Conservation (phyloP, 2,797 vertebrate species). For the Sciurus vulgaris region DNA sequence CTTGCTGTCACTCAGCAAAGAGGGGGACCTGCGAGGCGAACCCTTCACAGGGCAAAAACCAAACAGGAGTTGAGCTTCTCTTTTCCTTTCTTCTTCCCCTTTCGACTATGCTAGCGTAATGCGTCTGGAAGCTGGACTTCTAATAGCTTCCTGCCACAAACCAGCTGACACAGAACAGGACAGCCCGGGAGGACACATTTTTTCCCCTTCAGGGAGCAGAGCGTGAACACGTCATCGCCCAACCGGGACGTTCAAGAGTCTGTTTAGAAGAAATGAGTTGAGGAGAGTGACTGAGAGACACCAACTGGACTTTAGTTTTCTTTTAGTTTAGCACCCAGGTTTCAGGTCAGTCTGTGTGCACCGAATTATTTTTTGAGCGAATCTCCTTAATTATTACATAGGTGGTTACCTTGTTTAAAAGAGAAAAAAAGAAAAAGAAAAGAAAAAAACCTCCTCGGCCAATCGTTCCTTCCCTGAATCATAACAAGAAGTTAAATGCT, state of each 20-base stretch:
- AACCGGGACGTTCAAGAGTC: slow-evolving; percentile 87
- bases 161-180: slow-evolving; percentile 87
- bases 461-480: slow-evolving; percentile 90
- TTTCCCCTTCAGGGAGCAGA: slow-evolving; percentile 87
- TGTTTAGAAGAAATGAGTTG: slow-evolving; percentile 87
- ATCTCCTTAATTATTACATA: slow-evolving; percentile 64
- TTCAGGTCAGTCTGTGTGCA: slow-evolving; percentile 88
- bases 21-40: slow-evolving; percentile 87
- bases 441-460: slow-evolving; percentile 83
- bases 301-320: slow-evolving; percentile 86
- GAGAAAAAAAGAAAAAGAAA: slow-evolving; percentile 65
- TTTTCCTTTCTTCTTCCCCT: neutral
- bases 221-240: slow-evolving; percentile 87
- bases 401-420: slow-evolving; percentile 83
- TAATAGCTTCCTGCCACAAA: slow-evolving; percentile 91
- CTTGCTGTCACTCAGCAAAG: slow-evolving; percentile 86
- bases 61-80: slow-evolving; percentile 61
- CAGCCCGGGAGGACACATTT: slow-evolving; percentile 86
- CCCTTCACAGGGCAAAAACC: slow-evolving; percentile 76
- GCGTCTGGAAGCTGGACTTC: slow-evolving; percentile 88
- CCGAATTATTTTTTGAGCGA: slow-evolving; percentile 82
- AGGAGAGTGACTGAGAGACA: slow-evolving; percentile 89
- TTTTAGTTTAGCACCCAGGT: slow-evolving; percentile 90
- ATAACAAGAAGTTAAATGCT: slow-evolving; percentile 91
- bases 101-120: slow-evolving; percentile 87